phyloP scores from a whole-genome alignment of 2,113 vertebrate genomes.

The Hippocampus mohnikei region DNA sequence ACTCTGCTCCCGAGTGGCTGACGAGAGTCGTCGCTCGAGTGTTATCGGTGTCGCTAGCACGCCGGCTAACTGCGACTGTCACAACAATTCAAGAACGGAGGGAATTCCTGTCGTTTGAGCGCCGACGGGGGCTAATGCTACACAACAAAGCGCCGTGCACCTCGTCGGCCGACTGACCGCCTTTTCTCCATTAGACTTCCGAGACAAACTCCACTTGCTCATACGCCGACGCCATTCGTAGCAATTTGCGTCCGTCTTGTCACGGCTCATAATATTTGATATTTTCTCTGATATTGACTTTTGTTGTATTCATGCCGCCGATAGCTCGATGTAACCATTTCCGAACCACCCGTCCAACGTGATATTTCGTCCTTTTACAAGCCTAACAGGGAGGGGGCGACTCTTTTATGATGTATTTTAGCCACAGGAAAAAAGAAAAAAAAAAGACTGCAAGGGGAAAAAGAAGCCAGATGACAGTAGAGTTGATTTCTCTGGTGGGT shows the following conservation, averaged over 20 bases:
- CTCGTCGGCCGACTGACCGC: too few relatives aligned
- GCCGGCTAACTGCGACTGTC: neutral
- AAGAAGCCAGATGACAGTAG: neutral
- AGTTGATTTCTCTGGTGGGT: conserved; percentile 1
- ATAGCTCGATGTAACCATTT: neutral
- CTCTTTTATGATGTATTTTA: conserved; percentile 1
- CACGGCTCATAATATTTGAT: neutral
- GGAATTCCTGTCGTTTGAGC: neutral
- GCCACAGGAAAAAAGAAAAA: neutral
- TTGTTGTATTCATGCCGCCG: neutral
- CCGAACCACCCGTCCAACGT: neutral
- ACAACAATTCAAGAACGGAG: neutral
- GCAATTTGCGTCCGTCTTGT: neutral
- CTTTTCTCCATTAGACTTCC: too few relatives aligned
- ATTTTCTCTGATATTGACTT: neutral
- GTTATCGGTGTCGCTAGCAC: neutral
- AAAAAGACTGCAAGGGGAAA: neutral
- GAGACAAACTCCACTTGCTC: neutral
- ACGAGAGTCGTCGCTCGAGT: neutral
- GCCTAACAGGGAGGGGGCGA: neutral
- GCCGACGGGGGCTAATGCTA: neutral
- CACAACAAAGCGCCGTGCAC: neutral
- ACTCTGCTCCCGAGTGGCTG: conserved; percentile 31
- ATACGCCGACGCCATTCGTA: neutral
- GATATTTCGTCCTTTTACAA: neutral